Conservation (phyloP, 1,140 invertebrate species). For the Drosophila cardini region DNA sequence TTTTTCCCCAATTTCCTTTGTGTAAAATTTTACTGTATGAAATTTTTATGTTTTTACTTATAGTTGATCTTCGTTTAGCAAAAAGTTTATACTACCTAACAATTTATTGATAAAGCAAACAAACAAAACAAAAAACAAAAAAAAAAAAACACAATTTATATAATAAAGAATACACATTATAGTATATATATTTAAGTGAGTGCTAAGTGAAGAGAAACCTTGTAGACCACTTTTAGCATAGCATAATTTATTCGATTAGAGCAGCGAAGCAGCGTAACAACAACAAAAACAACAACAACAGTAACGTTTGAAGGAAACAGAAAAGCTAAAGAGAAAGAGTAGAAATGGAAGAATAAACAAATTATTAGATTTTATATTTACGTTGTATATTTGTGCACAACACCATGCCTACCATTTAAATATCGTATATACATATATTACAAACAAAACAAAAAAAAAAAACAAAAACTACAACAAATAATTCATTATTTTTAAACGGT, state of each 20-base stretch:
- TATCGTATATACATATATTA: neutral
- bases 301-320: neutral
- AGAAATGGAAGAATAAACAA: neutral
- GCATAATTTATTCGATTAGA: conserved; percentile 76
- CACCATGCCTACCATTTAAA: neutral
- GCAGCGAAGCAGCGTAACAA: conserved; percentile 24
- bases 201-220: conserved; percentile 54
- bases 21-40: conserved; percentile 32
- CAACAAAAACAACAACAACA: conserved; percentile 7
- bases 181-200: conserved; percentile 43
- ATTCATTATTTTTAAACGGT: conserved; percentile 11
- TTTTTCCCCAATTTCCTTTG: conserved; percentile 20
- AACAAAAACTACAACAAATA: conserved; percentile 16
- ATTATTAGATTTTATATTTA: conserved; percentile 14
- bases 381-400: conserved; percentile 28
- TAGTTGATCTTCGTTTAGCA: conserved; percentile 79
- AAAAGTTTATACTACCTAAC: conserved; percentile 53
- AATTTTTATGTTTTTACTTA: conserved; percentile 59
- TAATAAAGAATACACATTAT: conserved; percentile 21
- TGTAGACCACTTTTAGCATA: conserved; percentile 70
- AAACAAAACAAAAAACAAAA: too few species aligned
- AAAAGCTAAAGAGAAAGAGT: neutral
- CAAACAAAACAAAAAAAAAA: neutral
- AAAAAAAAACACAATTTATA: too few species aligned
- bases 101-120: conserved; percentile 8